Evolutionary conservation across 2,888 invertebrate genomes (phyloP).

Genomic region (Monoplex corrugatus): DNA sequence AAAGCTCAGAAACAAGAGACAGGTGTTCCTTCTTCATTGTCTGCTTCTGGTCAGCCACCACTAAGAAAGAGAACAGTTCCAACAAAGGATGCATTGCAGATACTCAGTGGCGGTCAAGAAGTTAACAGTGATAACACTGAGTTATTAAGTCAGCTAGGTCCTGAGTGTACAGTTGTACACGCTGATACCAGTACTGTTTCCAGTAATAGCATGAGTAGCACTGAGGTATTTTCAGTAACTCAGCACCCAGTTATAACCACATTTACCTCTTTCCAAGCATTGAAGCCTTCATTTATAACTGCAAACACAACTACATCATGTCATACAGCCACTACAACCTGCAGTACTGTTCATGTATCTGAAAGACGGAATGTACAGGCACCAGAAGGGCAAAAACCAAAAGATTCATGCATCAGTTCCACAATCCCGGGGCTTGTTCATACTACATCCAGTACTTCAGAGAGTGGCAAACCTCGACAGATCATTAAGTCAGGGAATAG

Average conservation of each 20-base stretch:
- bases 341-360: neutral
- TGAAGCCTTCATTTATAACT: neutral
- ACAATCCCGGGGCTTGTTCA: neutral
- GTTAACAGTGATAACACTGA: neutral
- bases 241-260: neutral
- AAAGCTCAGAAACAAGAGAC: neutral
- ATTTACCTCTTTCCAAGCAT: neutral
- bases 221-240: no score
- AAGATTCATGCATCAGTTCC: neutral
- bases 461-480: neutral
- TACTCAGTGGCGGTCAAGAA: neutral
- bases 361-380: neutral
- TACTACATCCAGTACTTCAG: neutral
- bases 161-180: no score
- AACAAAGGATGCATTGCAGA: neutral
- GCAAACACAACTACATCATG: neutral
- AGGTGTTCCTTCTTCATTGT: neutral
- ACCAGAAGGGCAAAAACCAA: neutral
- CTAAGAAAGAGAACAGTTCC: neutral
- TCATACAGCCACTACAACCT: constrained; percentile 23
- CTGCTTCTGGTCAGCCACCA: neutral
- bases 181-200: neutral
- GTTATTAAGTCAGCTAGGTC: neutral
- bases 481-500: neutral
- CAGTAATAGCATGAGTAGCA: neutral